Percentiles rank a stretch among this genome's conserved stretches.
phyloP scores from a whole-genome alignment of 2,888 invertebrate genomes.

The Drosophila anomelani region DNA sequence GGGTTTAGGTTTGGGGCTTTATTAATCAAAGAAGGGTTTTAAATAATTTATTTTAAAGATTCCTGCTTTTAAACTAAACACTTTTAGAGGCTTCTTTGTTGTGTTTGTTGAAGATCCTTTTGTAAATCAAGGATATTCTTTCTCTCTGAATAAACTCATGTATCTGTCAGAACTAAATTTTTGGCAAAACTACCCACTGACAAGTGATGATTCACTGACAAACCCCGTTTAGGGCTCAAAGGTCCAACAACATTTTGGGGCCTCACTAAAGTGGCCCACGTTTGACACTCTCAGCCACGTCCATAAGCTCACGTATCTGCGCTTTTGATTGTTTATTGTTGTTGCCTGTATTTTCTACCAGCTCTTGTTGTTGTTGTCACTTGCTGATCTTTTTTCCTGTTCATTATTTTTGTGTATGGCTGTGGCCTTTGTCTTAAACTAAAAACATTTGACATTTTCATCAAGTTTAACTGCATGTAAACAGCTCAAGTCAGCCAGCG shows the following conservation, averaged over 20 bases:
- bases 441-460: conserved; percentile 78
- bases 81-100: background rate
- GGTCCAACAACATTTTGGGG: conserved; percentile 22
- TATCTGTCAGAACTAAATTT: background rate
- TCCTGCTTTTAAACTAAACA: background rate
- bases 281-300: conserved; percentile 59
- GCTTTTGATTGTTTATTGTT: conserved; percentile 55
- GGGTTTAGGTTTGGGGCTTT: background rate
- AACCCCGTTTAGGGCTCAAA: conserved; percentile 23
- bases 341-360: conserved; percentile 20
- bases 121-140: too few species aligned
- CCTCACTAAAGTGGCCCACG: conserved; percentile 32
- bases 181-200: background rate
- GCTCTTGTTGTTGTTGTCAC: conserved; percentile 40
- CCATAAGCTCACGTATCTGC: conserved; percentile 66
- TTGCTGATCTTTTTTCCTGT: conserved; percentile 32
- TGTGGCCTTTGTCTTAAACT: conserved; percentile 74
- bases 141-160: accelerated
- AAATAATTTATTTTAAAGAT: too few species aligned
- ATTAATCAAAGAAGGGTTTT: background rate
- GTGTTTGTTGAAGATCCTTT: background rate
- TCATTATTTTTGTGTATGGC: conserved; percentile 45
- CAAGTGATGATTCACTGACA: conserved; percentile 18
- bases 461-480: conserved; percentile 70
- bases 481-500: conserved; percentile 40